phyloP scores from a whole-genome alignment of 2,113 vertebrate species.

The Eretmochelys imbricata region DNA sequence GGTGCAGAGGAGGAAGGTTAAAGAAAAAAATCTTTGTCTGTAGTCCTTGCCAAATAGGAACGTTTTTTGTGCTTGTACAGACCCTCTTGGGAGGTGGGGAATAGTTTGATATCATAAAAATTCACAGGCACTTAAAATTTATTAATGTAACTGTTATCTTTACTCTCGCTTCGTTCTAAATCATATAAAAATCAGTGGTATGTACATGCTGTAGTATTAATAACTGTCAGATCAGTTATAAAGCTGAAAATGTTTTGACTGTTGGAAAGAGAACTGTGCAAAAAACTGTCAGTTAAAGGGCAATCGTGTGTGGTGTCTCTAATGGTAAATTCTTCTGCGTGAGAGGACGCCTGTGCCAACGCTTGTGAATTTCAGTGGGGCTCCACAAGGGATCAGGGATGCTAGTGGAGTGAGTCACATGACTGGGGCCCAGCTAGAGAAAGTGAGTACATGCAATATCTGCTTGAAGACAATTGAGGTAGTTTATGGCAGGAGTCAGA shows the following conservation, averaged over 20 bases:
- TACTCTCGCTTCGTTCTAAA: conserved; percentile 47
- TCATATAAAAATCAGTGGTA: conserved; percentile 47
- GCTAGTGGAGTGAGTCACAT: conserved; percentile 25
- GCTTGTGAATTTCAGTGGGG: conserved; percentile 43
- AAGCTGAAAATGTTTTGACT: conserved; percentile 25
- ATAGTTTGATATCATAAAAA: conserved; percentile 49
- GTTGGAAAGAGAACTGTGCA: neutral
- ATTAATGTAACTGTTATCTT: conserved; percentile 70
- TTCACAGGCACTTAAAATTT: conserved; percentile 62
- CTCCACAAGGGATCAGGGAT: conserved; percentile 51
- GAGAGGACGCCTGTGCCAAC: conserved; percentile 29
- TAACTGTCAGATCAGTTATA: conserved; percentile 40
- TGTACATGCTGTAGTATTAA: conserved; percentile 39
- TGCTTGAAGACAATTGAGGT: conserved; percentile 21
- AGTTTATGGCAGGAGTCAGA: neutral
- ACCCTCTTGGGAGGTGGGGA: conserved; percentile 32
- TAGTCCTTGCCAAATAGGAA: conserved; percentile 64
- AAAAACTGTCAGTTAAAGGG: neutral
- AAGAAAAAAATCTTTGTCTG: conserved; percentile 60
- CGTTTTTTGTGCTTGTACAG: conserved; percentile 61
- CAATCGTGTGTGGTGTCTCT: conserved; percentile 31
- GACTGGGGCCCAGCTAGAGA: neutral
- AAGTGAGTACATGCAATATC: neutral
- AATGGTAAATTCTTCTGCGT: neutral
- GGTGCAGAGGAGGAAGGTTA: conserved; percentile 32